Base-by-base conservation (phyloP, 2,888 invertebrate genomes). In the Pteria penguin region DNA sequence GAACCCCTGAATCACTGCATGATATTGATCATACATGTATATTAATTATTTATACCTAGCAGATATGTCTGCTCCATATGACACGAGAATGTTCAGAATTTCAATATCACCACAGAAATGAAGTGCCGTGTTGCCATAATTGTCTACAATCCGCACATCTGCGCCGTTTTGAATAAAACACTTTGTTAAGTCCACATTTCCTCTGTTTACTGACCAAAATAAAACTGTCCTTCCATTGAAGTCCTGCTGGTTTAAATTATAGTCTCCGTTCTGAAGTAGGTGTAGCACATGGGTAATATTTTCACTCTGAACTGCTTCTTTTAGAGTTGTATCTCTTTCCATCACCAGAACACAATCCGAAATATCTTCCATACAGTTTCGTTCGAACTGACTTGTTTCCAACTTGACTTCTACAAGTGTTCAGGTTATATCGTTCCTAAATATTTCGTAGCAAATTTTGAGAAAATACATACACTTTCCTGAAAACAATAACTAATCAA, bases 51-150 rank as follows among this genome's bases (percentile, higher is more conserved):
- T 55, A 4, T 60, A 69, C 87, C 82, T 79, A 31, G 73, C 67
- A 27, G 45, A 60, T 0, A 84, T 63, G 33, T 82, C 68, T 29
- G 83, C 84, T n/a, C 87, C 86, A 74, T 75, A 58, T 3, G 72
- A 75, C 29, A 85, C 74, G 4, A 87, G 74, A 3, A 74, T 54
- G 26, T 85, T 79, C 4, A 84, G 62, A 2, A 82, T 80, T 8
- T 85, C 86, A 29, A 71, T 26, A 74, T 86, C 82, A 24, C 87
- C 87, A 74, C 85, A 84, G 79, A 81, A 85, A 65, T 87, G 87
- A 8, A 87, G 79, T 5, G 86, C 82, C 3, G 86, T 84, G 67
- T 87, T 87, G 4, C 85, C 84, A 33, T 81, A 79, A 8, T 62
- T 71, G 63, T 87, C 87, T 24, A 62, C 36, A 11, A 74, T 65